A percentile compares a stretch with the other conserved stretches of the same genome.
phyloP scores from a whole-genome alignment of 2,888 invertebrate species.

The Bibio marci region DNA sequence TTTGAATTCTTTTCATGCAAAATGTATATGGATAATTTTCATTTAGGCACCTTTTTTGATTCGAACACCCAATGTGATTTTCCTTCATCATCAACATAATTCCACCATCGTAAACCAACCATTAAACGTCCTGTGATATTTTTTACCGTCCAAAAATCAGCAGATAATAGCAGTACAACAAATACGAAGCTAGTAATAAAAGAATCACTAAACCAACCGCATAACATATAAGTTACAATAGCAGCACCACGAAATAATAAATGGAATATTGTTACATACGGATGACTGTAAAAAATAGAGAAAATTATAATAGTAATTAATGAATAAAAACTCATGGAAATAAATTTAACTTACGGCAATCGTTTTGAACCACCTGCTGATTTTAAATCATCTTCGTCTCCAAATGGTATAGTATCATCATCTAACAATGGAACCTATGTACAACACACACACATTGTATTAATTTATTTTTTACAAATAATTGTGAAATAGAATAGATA shows the following conservation, averaged over 20 bases:
- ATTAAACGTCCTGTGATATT: constrained; percentile 77
- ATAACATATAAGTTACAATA: constrained; percentile 74
- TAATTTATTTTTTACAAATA: background rate
- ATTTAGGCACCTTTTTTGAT: constrained; percentile 32
- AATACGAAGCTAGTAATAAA: constrained; percentile 94
- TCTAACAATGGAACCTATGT: constrained; percentile 69
- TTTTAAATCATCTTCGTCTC: constrained; percentile 54
- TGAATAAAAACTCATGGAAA: too few relatives aligned
- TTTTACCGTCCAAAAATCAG: constrained; percentile 99
- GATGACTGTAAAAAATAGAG: constrained; percentile 47
- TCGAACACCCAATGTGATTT: constrained; percentile 98
- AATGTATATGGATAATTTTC: too few relatives aligned
- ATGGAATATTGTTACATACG: constrained; percentile 84
- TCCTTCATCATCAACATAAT: constrained; percentile 95
- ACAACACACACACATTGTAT: constrained; percentile 14
- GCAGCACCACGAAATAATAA: constrained; percentile 72
- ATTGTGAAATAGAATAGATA: background rate
- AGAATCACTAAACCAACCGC: constrained; percentile 75
- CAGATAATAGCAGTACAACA: constrained; percentile 75
- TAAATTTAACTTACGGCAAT: constrained; percentile 23
- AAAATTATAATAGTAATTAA: constrained; percentile 5
- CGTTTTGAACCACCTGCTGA: constrained; percentile 14
- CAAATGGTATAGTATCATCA: constrained; percentile 74
- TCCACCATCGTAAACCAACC: constrained; percentile 98
- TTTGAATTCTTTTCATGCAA: too few relatives aligned